Evolutionary conservation across 2,113 vertebrate genomes (phyloP), one percentile per base, ranked within the genome.

Genomic region (Columba livia): DNA sequence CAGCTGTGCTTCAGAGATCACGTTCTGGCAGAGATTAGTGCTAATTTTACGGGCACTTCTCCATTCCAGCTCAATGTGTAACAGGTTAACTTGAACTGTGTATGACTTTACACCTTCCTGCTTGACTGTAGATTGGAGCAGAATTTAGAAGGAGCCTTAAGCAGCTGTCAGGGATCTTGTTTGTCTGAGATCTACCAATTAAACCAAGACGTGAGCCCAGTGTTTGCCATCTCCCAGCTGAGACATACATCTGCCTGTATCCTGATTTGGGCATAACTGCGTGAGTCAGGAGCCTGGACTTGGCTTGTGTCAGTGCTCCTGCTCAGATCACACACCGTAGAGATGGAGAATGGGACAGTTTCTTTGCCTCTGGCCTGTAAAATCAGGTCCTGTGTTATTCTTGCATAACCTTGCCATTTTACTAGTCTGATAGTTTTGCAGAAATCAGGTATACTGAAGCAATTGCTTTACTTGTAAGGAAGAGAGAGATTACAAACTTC

Each of bases 221-320:
- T 2, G 31, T 58, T 89, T 84, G 69, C 72, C 12, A 18, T 51
- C 64, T 94, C 69, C 91, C 84, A 86, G 80, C 93, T 95, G 90
- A 88, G 85, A n/a, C 4, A 1, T 24, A 51, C 81, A 92, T 93
- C 79, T 95, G 82, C 34, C 71, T 44, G 32, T 62, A 75, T 81
- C 70, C 71, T 8, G 34, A 89, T 88, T 88, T 88, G 79, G 85
- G 71, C 65, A 85, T 9, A 28, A 36, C 70, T 91, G 57, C 7
- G 48, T 1, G 88, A 79, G 62, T 8, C 42, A 29, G 70, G 79
- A 92, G 77, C 74, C 62, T 72, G 66, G 18, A 1, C 71, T 90
- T 82, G 90, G 88, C 47, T 56, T 1, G 13, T 36, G 88, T 85
- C 79, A 91, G 72, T 5, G 69, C 42, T 85, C 10, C 0, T 7